These are phyloP conservation scores for Nemurella pictetii DNA, from an alignment of 2,888 invertebrate genomes.

Conservation along the genomic window DNA sequence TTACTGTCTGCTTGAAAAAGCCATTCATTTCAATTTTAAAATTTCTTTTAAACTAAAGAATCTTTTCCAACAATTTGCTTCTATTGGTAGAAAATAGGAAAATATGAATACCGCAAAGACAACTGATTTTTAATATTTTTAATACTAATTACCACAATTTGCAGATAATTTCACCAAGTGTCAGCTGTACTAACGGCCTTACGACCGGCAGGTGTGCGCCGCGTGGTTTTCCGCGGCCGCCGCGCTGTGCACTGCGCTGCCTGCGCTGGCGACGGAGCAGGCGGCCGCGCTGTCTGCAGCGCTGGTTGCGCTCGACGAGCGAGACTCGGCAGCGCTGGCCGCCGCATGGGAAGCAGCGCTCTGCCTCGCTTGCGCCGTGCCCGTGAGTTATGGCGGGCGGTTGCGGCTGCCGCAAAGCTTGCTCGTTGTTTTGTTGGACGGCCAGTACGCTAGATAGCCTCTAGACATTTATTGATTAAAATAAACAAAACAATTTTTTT, in stretches of 20 bases:
- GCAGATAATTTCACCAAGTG: no score
- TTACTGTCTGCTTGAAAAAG: no score
- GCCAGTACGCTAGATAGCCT: no score
- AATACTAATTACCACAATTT: conserved; percentile 2
- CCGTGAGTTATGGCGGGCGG: conserved; percentile 50
- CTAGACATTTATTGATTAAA: no score
- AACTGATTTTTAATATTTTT: not conserved
- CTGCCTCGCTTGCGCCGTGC: conserved; percentile 60
- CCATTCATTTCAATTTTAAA: no score
- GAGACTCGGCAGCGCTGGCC: conserved; percentile 66
- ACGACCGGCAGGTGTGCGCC: conserved; percentile 44
- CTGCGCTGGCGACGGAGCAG: conserved; percentile 58
- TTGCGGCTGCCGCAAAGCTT: not conserved
- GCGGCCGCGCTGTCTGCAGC: conserved; percentile 58
- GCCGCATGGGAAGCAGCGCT: conserved; percentile 77
- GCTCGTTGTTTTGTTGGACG: no score
- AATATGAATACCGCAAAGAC: no score
- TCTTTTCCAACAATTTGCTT: no score
- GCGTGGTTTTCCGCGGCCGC: conserved; percentile 69
- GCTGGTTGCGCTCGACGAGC: conserved; percentile 68
- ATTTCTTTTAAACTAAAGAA: no score
- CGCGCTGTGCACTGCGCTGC: conserved; percentile 62
- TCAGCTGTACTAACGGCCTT: no score
- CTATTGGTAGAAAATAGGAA: no score
- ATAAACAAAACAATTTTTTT: no score